Conservation (phyloP, 2,888 invertebrate genomes). For the Drosophila lutescens region DNA sequence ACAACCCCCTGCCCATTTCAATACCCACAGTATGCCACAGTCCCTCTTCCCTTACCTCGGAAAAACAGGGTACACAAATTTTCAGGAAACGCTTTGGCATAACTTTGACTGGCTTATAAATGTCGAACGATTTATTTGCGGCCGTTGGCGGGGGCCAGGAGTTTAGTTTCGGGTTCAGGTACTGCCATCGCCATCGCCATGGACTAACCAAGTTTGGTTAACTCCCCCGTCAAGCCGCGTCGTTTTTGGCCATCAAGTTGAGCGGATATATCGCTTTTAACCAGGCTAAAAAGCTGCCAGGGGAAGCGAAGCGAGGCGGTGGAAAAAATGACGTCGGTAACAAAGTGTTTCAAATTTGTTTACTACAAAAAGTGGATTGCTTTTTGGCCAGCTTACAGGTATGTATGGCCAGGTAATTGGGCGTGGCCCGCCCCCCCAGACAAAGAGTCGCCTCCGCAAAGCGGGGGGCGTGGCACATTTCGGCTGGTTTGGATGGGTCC, state of each 20-base stretch:
- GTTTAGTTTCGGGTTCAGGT: conserved; percentile 14
- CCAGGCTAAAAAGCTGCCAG: neutral
- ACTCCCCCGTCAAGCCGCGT: neutral
- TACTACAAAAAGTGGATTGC: conserved; percentile 64
- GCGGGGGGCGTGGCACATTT: neutral
- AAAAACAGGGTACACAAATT: conserved; percentile 51
- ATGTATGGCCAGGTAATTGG: conserved; percentile 59
- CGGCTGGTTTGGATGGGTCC: conserved; percentile 24
- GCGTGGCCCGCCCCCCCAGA: conserved; percentile 33
- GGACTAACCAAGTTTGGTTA: conserved; percentile 27
- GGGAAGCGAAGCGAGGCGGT: neutral
- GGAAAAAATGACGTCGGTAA: conserved; percentile 54
- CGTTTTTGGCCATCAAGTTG: conserved; percentile 10
- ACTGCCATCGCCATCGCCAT: conserved; percentile 1
- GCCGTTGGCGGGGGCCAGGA: conserved; percentile 44
- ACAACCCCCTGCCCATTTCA: conserved; percentile 3
- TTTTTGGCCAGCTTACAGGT: conserved; percentile 54
- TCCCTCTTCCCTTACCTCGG: no score
- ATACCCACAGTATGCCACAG: no score
- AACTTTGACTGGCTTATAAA: conserved; percentile 80
- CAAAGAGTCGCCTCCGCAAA: no score
- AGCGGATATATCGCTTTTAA: conserved; percentile 39
- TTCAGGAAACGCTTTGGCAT: conserved; percentile 65
- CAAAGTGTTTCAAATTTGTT: conserved; percentile 78
- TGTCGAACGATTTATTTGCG: conserved; percentile 80